Conservation (phyloP, 2,797 vertebrate genomes). For the Cryptoprocta ferox region DNA sequence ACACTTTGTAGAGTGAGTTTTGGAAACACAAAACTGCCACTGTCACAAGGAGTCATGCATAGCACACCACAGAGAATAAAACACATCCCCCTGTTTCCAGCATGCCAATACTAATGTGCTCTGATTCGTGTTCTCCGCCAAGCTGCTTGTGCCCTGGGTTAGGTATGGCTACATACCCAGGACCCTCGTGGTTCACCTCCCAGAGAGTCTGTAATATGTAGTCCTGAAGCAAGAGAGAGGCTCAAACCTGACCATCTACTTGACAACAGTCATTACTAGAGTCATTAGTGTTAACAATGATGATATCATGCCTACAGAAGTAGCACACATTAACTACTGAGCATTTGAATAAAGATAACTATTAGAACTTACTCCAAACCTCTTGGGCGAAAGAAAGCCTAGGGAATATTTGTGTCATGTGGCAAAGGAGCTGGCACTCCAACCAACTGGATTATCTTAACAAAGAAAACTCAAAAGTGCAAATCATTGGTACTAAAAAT, state of each 20-base stretch:
- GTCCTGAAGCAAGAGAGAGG: background rate
- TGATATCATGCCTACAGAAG: slow-evolving; percentile 2
- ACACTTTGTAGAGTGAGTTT: background rate
- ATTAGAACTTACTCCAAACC: slow-evolving; percentile 41
- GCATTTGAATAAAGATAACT: slow-evolving; percentile 48
- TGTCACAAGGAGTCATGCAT: background rate
- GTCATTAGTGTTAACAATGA: background rate
- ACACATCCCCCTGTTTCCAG: background rate
- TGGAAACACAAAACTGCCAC: background rate
- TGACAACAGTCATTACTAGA: background rate
- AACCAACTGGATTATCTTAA: background rate
- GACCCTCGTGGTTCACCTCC: background rate
- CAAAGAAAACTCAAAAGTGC: slow-evolving; percentile 9
- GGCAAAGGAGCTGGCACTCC: background rate
- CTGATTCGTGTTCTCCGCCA: background rate
- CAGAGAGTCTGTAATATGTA: background rate
- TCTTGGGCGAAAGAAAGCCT: slow-evolving; percentile 65
- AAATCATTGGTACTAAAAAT: background rate
- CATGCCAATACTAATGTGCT: background rate
- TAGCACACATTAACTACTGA: background rate
- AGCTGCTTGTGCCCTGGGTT: background rate
- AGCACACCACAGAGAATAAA: background rate
- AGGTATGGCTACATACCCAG: background rate
- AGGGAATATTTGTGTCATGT: slow-evolving; percentile 74
- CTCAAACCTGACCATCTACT: background rate